phyloP scores from a whole-genome alignment of 1,140 invertebrate genomes.

The Anoplolepis gracilipes region DNA sequence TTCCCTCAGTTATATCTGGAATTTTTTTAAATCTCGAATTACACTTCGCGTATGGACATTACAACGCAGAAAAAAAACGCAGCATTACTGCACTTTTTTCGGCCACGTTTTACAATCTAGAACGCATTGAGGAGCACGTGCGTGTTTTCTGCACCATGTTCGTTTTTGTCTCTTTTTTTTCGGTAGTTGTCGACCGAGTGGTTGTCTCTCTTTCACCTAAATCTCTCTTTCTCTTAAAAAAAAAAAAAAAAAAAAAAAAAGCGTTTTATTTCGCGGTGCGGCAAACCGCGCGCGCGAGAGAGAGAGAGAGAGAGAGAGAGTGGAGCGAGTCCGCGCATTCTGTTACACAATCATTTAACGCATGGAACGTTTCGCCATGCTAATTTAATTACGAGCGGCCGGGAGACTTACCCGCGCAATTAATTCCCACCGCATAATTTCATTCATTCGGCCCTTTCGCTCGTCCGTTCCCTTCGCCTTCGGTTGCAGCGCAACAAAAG shows the following conservation, averaged over 20 bases:
- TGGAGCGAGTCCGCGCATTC: not conserved
- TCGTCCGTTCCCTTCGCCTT: not conserved
- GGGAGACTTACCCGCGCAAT: conserved; percentile 64
- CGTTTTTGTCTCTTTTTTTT: not conserved
- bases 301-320: not conserved
- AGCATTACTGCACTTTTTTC: conserved; percentile 28
- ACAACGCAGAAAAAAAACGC: not conserved
- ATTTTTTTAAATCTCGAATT: conserved; percentile 21
- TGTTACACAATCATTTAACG: conserved; percentile 58
- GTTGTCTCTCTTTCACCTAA: not conserved
- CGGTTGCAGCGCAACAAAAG: conserved; percentile 4
- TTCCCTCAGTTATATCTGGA: not conserved
- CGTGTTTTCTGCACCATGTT: not conserved
- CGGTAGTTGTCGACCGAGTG: not conserved
- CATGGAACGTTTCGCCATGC: conserved; percentile 53
- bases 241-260: not conserved
- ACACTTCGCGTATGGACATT: not conserved
- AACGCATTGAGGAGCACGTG: conserved; percentile 2
- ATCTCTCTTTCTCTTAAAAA: not conserved
- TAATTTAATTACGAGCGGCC: conserved; percentile 65
- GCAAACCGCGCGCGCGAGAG: not conserved
- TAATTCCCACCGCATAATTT: conserved; percentile 78
- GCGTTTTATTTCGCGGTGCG: conserved; percentile 10
- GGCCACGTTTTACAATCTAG: conserved; percentile 20
- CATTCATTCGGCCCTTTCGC: conserved; percentile 58